These are phyloP conservation scores for Dioctria linearis DNA, from an alignment of 2,888 invertebrate genomes.

Conservation along the genomic window DNA sequence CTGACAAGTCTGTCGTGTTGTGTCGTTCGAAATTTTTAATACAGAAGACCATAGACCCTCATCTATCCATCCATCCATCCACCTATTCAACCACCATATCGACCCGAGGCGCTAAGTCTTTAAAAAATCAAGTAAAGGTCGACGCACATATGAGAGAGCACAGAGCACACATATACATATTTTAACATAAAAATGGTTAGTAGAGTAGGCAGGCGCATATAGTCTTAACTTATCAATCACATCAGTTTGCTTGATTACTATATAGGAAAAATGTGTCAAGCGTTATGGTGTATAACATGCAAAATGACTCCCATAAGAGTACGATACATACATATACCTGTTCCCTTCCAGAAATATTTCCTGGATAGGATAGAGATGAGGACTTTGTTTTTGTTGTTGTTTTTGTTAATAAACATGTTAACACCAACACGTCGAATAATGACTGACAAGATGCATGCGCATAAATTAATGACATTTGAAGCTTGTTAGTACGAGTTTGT, in stretches of 20 bases:
- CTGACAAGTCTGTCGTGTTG: conserved; percentile 11
- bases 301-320: neutral
- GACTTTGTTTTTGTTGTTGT: neutral
- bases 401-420: conserved; percentile 29
- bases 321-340: neutral
- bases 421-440: conserved; percentile 20
- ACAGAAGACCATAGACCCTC: neutral
- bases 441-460: conserved; percentile 12
- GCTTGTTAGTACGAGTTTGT: conserved; percentile 26
- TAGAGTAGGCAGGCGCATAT: neutral
- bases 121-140: conserved; percentile 33
- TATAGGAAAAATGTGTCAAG: conserved; percentile 24
- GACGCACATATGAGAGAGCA: too few species aligned
- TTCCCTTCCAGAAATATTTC: conserved; percentile 1
- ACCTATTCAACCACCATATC: neutral
- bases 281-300: too few species aligned
- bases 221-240: conserved; percentile 44
- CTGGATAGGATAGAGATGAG: neutral
- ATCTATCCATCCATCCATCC: neutral
- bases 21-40: neutral
- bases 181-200: too few species aligned
- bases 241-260: neutral
- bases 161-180: too few species aligned
- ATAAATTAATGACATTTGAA: conserved; percentile 7
- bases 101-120: conserved; percentile 21